Percentiles rank a stretch among this genome's conserved stretches.
Evolutionary conservation across 2,888 invertebrate genomes (phyloP).

Genomic region (Pantelozetes paolii): DNA sequence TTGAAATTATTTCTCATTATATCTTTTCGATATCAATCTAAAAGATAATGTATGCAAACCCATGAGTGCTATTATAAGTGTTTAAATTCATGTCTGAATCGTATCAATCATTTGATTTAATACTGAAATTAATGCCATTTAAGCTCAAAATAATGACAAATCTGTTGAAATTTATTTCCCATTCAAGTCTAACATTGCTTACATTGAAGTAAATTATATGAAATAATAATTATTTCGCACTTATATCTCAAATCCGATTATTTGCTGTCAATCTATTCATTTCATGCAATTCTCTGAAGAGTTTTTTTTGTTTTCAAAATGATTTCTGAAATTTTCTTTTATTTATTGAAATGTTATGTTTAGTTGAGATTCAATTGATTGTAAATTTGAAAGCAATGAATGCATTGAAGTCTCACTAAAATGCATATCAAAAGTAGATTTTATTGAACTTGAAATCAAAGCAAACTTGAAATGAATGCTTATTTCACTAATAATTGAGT

Average conservation of each 20-base stretch:
- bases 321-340: too few relatives aligned
- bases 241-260: constrained; percentile 2
- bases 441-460: background rate
- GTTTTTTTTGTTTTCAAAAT: too few relatives aligned
- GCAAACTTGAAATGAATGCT: background rate
- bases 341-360: background rate
- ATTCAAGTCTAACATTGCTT: too few relatives aligned
- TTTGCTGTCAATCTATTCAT: background rate
- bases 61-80: too few relatives aligned
- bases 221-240: background rate
- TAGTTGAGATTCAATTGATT: background rate
- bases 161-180: background rate
- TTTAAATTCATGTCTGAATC: background rate
- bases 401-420: too few relatives aligned
- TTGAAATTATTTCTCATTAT: too few relatives aligned
- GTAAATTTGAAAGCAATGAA: background rate
- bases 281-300: background rate
- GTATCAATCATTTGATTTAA: background rate
- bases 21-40: too few relatives aligned
- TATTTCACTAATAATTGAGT: constrained; percentile 22
- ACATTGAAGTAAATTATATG: background rate
- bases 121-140: background rate
- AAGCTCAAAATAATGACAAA: background rate
- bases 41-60: too few relatives aligned
- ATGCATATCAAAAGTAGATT: background rate